These are phyloP conservation scores for Limenitis camilla DNA, from an alignment of 2,888 invertebrate species.

Conservation along the genomic window DNA sequence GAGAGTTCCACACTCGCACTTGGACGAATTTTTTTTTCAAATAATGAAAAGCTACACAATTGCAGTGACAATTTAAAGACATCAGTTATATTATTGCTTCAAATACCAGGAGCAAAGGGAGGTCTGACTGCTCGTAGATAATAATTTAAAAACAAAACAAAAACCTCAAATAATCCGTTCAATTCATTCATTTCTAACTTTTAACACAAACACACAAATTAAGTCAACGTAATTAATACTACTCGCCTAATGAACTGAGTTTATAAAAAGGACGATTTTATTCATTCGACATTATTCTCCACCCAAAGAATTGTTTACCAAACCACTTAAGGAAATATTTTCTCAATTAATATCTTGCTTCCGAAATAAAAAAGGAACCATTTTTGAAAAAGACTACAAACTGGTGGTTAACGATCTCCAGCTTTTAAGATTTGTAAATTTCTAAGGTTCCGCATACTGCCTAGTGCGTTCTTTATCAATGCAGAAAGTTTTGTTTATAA, in stretches of 20 bases:
- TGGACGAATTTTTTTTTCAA: no score
- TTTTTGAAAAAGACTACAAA: no score
- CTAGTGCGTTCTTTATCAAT: no score
- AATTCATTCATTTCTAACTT: constrained; percentile 1
- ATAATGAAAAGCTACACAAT: no score
- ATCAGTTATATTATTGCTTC: no score
- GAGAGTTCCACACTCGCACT: no score
- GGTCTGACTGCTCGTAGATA: no score
- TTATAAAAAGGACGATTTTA: constrained; percentile 20
- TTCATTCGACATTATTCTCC: constrained; percentile 20
- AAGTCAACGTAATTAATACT: constrained; percentile 11
- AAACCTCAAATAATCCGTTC: not conserved
- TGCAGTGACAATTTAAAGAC: no score
- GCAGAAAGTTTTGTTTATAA: not conserved
- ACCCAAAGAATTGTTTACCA: constrained; percentile 15
- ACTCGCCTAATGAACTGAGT: constrained; percentile 22
- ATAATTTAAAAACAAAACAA: not conserved
- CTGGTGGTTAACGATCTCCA: no score
- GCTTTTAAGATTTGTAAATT: not conserved
- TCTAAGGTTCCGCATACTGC: no score
- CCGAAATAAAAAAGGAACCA: constrained; percentile 12
- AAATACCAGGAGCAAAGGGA: no score
- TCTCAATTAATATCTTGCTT: constrained; percentile 21
- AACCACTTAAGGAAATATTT: constrained; percentile 21
- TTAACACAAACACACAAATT: constrained; percentile 3